Base-by-base conservation (phyloP, 2,113 vertebrate species). In the Vidua macroura region DNA sequence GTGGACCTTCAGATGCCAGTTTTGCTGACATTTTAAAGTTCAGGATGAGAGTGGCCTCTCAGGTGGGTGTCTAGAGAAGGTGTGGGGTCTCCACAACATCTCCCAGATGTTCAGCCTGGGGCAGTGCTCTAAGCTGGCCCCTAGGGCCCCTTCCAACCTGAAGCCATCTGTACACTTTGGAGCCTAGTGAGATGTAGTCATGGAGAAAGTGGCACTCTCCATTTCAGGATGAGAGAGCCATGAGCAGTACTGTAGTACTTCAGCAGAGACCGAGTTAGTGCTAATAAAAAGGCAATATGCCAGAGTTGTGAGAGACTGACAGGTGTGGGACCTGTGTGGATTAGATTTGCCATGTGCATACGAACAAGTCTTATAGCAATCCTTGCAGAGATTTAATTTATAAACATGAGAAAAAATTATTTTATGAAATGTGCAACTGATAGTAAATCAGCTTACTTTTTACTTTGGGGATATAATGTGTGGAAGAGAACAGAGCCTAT, bases 301-400 rank as follows among this genome's bases (percentile, higher is more conserved):
- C 56, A 25, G 56, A 59, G 15, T 6, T 48, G 35, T 46, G 63
- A 77, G 83, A 81, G 55, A 56, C 41, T 92, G 72, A 20, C 59
- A 77, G 79, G 46, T 73, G 23, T 1, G 2, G n/a, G 59, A 67
- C 72, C n/a, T 63, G 11, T 9, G 15, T 33, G 56, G 79, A 67
- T 96, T 69, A 86, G 37, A 74, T 95, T 86, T 90, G 63, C 53
- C 1, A 2, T 22, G 35, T 63, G 68, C 83, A 51, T 86, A 43
- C 1, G 5, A 85, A n/a, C 72, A 76, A 83, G 33, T 66, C 51
- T 86, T 80, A 25, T 6, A 88, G 56, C 49, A 74, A 59, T 41
- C 43, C 35, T 86, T 74, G 51, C 25, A 70, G 90, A 80, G 21
- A 77, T 83, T 83, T 86, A 59, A 93, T 96, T 90, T 92, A 88